These are phyloP conservation scores for Ichneumon xanthorius DNA, from an alignment of 2,888 invertebrate species.

Conservation along the genomic window DNA sequence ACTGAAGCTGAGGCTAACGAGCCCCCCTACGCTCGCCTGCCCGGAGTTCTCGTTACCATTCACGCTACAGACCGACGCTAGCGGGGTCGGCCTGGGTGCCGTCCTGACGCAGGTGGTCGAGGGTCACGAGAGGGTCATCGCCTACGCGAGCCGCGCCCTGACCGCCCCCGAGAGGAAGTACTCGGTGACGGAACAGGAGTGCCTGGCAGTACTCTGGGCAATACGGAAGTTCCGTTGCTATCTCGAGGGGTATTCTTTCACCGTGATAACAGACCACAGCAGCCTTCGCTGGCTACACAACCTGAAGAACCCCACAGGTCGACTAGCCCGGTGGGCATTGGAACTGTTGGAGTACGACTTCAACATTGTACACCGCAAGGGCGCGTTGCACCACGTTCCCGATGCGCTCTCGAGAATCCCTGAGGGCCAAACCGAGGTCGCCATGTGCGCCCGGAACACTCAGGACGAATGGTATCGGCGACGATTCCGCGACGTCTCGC, in stretches of 20 bases:
- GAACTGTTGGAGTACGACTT: slow-evolving; percentile 63
- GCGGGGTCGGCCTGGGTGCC: slow-evolving; percentile 56
- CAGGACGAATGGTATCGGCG: not conserved
- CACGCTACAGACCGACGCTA: slow-evolving; percentile 62
- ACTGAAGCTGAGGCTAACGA: not conserved
- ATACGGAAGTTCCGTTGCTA: slow-evolving; percentile 68
- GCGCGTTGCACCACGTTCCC: not conserved
- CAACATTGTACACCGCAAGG: slow-evolving; percentile 46
- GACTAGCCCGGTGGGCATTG: slow-evolving; percentile 69
- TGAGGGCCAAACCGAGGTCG: too few species aligned
- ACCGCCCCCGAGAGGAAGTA: slow-evolving; percentile 66
- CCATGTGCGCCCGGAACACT: too few species aligned
- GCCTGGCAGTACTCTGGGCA: slow-evolving; percentile 70
- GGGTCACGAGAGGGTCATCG: slow-evolving; percentile 66
- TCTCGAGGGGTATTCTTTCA: slow-evolving; percentile 68
- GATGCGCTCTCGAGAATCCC: too few species aligned
- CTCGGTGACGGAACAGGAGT: slow-evolving; percentile 70
- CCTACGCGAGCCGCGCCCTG: slow-evolving; percentile 70
- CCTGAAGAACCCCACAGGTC: slow-evolving; percentile 68
- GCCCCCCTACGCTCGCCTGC: not conserved
- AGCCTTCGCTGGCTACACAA: slow-evolving; percentile 69
- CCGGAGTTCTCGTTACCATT: not conserved
- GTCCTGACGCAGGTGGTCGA: slow-evolving; percentile 68
- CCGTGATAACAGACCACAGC: slow-evolving; percentile 69
- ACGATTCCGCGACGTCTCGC: not conserved